Evolutionary conservation across 2,888 invertebrate species (phyloP), one percentile per base, ranked within the genome.

Genomic region (Polydesmus complanatus): DNA sequence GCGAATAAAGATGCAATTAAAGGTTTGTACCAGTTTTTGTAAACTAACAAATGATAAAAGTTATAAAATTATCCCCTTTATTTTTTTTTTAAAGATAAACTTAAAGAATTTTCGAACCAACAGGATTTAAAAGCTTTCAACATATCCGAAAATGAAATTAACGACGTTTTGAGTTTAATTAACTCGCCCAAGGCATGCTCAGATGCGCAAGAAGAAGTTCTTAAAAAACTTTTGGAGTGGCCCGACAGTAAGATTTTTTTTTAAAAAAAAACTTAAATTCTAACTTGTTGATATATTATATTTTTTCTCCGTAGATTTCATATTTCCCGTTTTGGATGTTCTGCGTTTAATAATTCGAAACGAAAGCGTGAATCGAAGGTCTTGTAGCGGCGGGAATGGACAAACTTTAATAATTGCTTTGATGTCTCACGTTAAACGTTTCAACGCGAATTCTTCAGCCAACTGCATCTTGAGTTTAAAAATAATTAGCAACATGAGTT

Each of bases 251-350:
- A 69, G 61, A 57, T 57, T 23, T 21, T n/a, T 8, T 19, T 56
- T 27, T 14, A 3, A 56, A 56, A n/a, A n/a, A n/a, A n/a, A n/a
- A n/a, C n/a, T n/a, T n/a, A n/a, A n/a, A n/a, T n/a, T n/a, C n/a
- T n/a, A n/a, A n/a, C n/a, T n/a, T n/a, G 21, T 25, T 22, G 60
- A 3, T 19, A 3, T 54, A 23, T 60, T 53, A 37, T 5, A 47
- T 3, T 11, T 64, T 59, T 56, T 63, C 64, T 26, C 68, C 69
- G 56, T 71, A 77, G 87, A 88, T 70, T 80, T 84, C 65, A 78
- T 93, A 1, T 93, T 94, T 71, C 96, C 96, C 0, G 87, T 86
- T 3, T 74, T 97, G 66, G 96, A 97, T 71, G 77, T 95, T 3
- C 79, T 91, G 18, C 81, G 96, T 65, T 75, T 95, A 69, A 87